Conservation (phyloP, 1,140 invertebrate species). For the Heliconius melpomene region DNA sequence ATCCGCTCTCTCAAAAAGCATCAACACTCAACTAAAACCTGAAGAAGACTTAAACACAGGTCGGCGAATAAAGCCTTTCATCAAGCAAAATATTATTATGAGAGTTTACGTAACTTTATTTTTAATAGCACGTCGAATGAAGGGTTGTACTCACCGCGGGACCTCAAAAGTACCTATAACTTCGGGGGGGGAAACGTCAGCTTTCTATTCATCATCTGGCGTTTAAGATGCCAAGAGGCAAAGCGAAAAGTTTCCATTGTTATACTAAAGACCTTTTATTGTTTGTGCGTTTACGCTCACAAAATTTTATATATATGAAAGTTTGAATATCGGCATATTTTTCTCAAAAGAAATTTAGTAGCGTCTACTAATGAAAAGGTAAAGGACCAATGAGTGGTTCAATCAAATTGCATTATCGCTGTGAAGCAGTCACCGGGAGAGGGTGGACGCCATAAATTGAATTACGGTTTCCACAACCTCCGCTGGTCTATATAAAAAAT, state of each 20-base stretch:
- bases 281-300: slow-evolving; percentile 52
- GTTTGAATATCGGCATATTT: slow-evolving; percentile 39
- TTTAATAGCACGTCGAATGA: slow-evolving; percentile 36
- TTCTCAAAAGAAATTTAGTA: slow-evolving; percentile 61
- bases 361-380: slow-evolving; percentile 66
- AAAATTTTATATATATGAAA: slow-evolving; percentile 36
- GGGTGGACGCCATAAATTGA: slow-evolving; percentile 71
- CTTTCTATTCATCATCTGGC: slow-evolving; percentile 56
- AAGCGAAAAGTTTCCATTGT: slow-evolving; percentile 62
- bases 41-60: slow-evolving; percentile 17
- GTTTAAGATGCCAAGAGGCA: slow-evolving; percentile 61
- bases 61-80: slow-evolving; percentile 27
- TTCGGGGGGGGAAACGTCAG: slow-evolving; percentile 30
- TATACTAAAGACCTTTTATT: slow-evolving; percentile 50
- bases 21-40: not conserved
- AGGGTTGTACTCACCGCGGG: slow-evolving; percentile 32
- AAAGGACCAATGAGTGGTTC: slow-evolving; percentile 75
- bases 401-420: slow-evolving; percentile 75
- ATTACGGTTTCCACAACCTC: slow-evolving; percentile 65
- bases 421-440: slow-evolving; percentile 57
- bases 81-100: slow-evolving; percentile 34
- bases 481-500: slow-evolving; percentile 62
- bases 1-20: not conserved
- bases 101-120: slow-evolving; percentile 38
- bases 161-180: slow-evolving; percentile 42